These are phyloP conservation scores for Brachionus rotundiformis DNA, from an alignment of 1,140 invertebrate species.

Conservation along the genomic window DNA sequence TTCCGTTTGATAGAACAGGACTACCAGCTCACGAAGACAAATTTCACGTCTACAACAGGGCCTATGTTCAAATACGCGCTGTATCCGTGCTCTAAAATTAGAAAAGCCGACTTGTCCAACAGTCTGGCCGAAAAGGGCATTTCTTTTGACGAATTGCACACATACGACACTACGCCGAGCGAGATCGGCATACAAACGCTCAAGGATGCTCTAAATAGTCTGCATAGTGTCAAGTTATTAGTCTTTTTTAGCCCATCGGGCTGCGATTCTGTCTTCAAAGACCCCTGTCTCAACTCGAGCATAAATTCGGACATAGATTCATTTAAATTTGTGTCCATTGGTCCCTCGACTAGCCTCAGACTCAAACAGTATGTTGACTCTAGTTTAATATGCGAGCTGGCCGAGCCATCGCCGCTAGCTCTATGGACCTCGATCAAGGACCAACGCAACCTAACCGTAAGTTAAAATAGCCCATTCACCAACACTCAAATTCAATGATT, in stretches of 20 bases:
- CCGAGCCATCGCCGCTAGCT: not conserved
- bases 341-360: not conserved
- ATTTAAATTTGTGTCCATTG: slow-evolving; percentile 14
- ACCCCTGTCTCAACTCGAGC: not conserved
- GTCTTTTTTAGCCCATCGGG: slow-evolving; percentile 25
- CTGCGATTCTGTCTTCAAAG: not conserved
- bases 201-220: too few relatives aligned
- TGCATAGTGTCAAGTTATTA: not conserved
- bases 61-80: slow-evolving; percentile 4
- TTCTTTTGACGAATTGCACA: not conserved
- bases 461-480: not conserved
- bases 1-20: not conserved
- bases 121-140: not conserved
- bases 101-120: not conserved
- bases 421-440: not conserved
- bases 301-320: not conserved
- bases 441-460: not conserved
- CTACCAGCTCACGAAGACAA: not conserved
- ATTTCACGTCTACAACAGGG: not conserved
- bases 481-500: too few relatives aligned
- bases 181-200: not conserved
- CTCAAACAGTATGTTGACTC: not conserved
- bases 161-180: not conserved
- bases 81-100: slow-evolving; percentile 7
- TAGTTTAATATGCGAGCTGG: not conserved